Conservation (phyloP, 2,888 invertebrate genomes). For the Rotaria macrura region DNA sequence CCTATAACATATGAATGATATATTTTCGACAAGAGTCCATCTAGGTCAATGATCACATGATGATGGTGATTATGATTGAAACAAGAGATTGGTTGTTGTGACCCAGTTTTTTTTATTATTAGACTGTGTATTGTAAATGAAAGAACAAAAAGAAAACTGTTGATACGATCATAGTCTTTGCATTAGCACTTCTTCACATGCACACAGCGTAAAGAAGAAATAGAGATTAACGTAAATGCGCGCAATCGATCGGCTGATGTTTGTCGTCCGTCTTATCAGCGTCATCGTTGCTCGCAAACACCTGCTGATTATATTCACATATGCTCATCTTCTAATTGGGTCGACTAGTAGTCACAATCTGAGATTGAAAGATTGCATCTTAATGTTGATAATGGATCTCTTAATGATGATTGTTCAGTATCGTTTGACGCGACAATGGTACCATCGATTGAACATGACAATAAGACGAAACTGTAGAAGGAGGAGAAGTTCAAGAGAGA, state of each 20-base stretch:
- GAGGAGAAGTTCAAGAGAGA: neutral
- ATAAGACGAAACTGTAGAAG: neutral
- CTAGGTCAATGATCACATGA: slow-evolving; percentile 12
- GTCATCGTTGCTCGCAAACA: neutral
- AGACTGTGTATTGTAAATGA: neutral
- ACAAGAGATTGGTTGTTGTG: neutral
- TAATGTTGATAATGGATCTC: neutral
- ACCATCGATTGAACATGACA: neutral
- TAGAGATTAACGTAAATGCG: neutral
- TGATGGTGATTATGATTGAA: slow-evolving; percentile 3
- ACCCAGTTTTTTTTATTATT: neutral
- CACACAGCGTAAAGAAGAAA: neutral
- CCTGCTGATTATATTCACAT: neutral
- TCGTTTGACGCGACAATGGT: neutral
- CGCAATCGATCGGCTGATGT: neutral
- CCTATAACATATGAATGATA: neutral
- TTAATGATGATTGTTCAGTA: neutral
- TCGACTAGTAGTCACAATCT: neutral
- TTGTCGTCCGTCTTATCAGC: neutral
- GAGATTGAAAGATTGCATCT: neutral
- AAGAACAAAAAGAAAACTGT: neutral
- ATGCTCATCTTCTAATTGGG: slow-evolving; percentile 3
- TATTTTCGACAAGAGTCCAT: neutral
- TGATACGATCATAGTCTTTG: neutral
- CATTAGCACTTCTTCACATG: neutral